These are phyloP conservation scores for Colostygia pectinataria DNA, from an alignment of 2,888 invertebrate species.

Conservation along the genomic window DNA sequence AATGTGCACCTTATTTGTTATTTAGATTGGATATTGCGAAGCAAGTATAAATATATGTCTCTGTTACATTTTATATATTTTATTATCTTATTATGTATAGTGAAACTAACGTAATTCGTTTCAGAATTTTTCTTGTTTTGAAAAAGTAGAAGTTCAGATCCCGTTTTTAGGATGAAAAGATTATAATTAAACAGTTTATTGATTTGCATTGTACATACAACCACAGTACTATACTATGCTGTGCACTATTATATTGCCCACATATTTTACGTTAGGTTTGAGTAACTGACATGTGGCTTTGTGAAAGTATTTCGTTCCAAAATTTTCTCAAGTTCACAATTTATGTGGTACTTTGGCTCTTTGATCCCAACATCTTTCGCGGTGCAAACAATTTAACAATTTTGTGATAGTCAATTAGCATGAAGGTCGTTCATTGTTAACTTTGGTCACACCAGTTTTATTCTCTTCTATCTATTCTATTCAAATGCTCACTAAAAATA, in stretches of 20 bases:
- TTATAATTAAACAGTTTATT: no score
- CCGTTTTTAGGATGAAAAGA: no score
- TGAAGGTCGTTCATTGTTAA: conserved; percentile 65
- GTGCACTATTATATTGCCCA: no score
- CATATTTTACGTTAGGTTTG: no score
- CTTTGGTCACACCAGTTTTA: conserved; percentile 42
- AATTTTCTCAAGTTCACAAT: conserved; percentile 15
- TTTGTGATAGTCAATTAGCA: conserved; percentile 36
- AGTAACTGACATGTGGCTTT: no score
- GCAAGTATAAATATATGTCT: conserved; percentile 4
- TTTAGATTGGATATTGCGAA: conserved; percentile 8
- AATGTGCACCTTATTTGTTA: conserved; percentile 17
- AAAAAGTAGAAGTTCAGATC: no score
- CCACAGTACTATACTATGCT: no score
- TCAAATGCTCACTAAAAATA: conserved; percentile 41
- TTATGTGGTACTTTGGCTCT: conserved; percentile 7
- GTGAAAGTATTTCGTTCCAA: no score
- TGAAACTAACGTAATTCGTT: background rate
- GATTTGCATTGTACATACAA: no score
- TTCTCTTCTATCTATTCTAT: conserved; percentile 43
- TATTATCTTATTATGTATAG: conserved; percentile 14
- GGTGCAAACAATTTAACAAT: conserved; percentile 36
- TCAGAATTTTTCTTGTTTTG: conserved; percentile 18
- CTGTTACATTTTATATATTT: no score
- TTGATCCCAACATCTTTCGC: conserved; percentile 19